Evolutionary conservation across 30 jellyfish, hydroid and myxozoan genomes (phyloP), one percentile per base, ranked within the genome.

Genomic region (Nemopilema nomurai): DNA sequence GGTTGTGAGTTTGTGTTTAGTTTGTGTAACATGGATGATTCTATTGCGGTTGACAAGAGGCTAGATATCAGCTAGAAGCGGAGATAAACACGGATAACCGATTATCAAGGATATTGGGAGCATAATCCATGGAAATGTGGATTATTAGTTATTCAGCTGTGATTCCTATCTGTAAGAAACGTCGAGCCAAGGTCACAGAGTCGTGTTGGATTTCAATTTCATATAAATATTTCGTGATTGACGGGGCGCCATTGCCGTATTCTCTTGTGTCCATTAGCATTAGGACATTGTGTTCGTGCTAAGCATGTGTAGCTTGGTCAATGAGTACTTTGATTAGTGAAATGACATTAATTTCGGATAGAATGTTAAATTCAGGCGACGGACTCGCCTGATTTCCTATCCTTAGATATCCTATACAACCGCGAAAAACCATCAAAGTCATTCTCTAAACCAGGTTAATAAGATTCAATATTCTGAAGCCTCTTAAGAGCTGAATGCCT

Each of bases 361-460:
- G 87, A 77, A 77, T 77, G 63, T 77, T 65, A 77, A 27, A 77
- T 25, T 30, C 76, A 52, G n/a, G 51, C 9, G 65, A 27, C 57
- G 25, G 52, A 50, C 50, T 77, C 87, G 57, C 65, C 68, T 62
- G 18, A 62, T 77, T 77, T 77, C 78, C 87, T 77, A 24, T 62
- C 66, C 78, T 77, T 51, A 28, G 77, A 53, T 77, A 41, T 68
- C 27, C 65, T 77, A 17, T 18, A 75, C 33, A 49, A 77, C 87
- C 87, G 76, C 87, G 76, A 62, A 65, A 62, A 62, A 65, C 87
- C 76, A 77, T 77, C 87, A 77, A 26, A 53, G 87, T 53, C 87
- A 62, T 62, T 62, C 49, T 28, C 57, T n/a, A 32, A 76, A 29
- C 86, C 0, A 62, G 65, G 51, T 77, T 77, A 28, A 77, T 77